A percentile compares a stretch with the other conserved stretches of the same genome.
Evolutionary conservation across 1,140 invertebrate species (phyloP).

Genomic region (Penaeus chinensis): DNA sequence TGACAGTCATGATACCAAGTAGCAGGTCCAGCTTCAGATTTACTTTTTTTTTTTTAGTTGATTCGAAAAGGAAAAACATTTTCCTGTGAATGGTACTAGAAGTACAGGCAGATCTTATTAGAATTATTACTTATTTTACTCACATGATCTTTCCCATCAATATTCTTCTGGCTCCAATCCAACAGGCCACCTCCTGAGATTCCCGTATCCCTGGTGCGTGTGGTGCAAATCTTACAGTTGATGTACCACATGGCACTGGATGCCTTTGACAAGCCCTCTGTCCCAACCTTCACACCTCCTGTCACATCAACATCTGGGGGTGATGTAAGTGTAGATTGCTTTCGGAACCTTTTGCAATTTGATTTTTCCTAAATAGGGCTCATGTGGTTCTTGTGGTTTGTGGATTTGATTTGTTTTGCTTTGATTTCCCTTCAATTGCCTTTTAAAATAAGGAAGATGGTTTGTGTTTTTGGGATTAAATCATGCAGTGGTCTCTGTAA

Average conservation of each 20-base stretch:
- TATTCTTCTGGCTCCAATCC: too few relatives aligned
- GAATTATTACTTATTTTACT: not conserved
- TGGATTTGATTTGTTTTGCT: not conserved
- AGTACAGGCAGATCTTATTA: too few relatives aligned
- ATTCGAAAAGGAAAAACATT: too few relatives aligned
- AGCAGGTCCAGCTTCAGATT: too few relatives aligned
- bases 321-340: constrained; percentile 39
- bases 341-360: not conserved
- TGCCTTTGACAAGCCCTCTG: constrained; percentile 83
- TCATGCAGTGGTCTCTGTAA: not conserved
- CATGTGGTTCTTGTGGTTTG: not conserved
- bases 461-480: too few relatives aligned
- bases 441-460: too few relatives aligned
- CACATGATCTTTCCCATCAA: too few relatives aligned
- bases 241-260: constrained; percentile 93
- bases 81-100: too few relatives aligned
- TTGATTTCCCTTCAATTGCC: too few relatives aligned
- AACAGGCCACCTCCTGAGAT: constrained; percentile 69
- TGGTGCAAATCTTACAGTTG: constrained; percentile 76
- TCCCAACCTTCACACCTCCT: constrained; percentile 43
- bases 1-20: too few relatives aligned
- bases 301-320: constrained; percentile 15
- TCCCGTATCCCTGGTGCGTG: constrained; percentile 76
- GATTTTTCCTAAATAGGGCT: not conserved
- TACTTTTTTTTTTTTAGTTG: too few relatives aligned